A percentile compares a stretch with the other conserved stretches of the same genome.
phyloP scores from a whole-genome alignment of 2,113 vertebrate species.

The Lipophrys pholis region DNA sequence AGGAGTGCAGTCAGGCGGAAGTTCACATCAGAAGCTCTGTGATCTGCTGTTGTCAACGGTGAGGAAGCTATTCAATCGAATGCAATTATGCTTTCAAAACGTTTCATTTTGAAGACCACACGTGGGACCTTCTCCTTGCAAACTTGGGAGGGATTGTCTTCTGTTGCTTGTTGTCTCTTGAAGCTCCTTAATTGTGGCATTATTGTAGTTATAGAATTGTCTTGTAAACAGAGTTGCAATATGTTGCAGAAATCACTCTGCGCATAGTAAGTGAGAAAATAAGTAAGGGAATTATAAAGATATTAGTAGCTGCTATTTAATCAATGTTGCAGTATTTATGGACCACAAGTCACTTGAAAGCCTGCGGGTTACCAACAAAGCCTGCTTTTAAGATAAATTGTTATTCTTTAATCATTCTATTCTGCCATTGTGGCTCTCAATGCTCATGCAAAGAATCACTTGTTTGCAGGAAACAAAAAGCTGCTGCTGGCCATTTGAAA shows the following conservation, averaged over 20 bases:
- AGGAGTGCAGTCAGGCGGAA: conserved; percentile 58
- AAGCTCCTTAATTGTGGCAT: too few species aligned
- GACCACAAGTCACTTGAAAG: neutral
- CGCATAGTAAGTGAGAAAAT: too few species aligned
- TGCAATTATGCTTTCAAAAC: neutral
- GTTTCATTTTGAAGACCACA: neutral
- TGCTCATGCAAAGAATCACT: neutral
- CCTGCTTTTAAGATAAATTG: neutral
- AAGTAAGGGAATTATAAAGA: too few species aligned
- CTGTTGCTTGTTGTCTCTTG: too few species aligned
- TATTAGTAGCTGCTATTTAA: too few species aligned
- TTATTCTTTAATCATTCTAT: neutral
- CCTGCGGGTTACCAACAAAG: too few species aligned
- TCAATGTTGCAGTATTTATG: neutral
- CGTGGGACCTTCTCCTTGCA: neutral
- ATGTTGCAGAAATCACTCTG: too few species aligned
- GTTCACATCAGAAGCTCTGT: conserved; percentile 33
- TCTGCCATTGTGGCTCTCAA: neutral
- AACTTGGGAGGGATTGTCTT: neutral
- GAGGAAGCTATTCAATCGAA: conserved; percentile 14
- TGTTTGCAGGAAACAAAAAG: neutral
- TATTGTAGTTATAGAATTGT: too few species aligned
- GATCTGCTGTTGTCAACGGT: conserved; percentile 88
- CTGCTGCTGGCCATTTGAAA: neutral
- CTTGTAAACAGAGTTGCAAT: too few species aligned